These are phyloP conservation scores for Caenorhabditis drosophilae DNA, from an alignment of 2,888 invertebrate genomes.

Conservation along the genomic window DNA sequence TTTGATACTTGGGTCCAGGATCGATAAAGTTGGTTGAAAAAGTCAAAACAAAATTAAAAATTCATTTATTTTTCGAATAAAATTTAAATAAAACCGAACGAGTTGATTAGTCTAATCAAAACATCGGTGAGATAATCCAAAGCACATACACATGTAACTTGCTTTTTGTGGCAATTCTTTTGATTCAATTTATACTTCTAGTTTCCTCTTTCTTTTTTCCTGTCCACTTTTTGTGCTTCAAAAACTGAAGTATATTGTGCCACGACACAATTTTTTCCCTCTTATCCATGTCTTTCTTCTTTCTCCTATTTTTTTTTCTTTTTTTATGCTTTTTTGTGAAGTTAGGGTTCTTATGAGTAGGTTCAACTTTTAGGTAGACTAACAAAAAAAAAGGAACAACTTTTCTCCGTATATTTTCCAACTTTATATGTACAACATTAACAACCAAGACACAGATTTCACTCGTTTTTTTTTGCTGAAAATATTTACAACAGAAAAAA, in stretches of 20 bases:
- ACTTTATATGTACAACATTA: no score
- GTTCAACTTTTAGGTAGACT: no score
- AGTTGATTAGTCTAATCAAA: conserved; percentile 46
- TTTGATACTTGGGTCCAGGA: no score
- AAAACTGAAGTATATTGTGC: background rate
- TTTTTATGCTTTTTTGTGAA: background rate
- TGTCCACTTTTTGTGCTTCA: background rate
- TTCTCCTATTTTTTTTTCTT: background rate
- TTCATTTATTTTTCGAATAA: no score
- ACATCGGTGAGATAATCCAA: conserved; percentile 36
- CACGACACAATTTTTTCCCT: background rate
- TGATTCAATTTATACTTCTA: conserved; percentile 40
- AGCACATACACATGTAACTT: background rate
- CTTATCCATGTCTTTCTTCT: background rate
- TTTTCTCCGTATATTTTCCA: no score
- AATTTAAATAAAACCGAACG: no score
- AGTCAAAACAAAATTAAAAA: no score
- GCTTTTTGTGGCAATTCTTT: conserved; percentile 24
- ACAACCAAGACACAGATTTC: no score
- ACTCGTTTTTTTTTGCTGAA: no score
- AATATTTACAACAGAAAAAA: no score
- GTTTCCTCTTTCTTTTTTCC: conserved; percentile 2
- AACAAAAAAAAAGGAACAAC: background rate
- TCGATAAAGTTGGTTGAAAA: no score
- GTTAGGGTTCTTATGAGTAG: background rate